A percentile compares a stretch with the other conserved stretches of the same genome.
These are phyloP conservation scores for Cyanocitta stelleri DNA, from an alignment of 2,113 vertebrate species.

Conservation along the genomic window DNA sequence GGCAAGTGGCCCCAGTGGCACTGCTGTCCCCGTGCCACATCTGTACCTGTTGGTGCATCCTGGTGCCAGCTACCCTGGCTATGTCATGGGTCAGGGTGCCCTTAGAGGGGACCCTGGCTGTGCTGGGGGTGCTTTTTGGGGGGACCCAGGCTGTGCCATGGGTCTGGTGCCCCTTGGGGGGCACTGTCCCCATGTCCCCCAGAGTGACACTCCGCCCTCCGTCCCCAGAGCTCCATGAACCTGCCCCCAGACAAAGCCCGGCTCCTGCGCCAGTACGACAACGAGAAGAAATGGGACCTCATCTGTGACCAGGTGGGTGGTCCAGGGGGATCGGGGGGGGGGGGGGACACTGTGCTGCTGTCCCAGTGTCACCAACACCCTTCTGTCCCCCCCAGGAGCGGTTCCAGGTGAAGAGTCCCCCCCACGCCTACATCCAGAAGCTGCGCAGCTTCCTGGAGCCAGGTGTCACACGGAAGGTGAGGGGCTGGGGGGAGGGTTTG, in stretches of 20 bases:
- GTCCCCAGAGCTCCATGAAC: conserved; percentile 94
- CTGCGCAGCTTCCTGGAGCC: conserved; percentile 91
- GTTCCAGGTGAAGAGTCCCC: conserved; percentile 96
- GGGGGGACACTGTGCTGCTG: background rate
- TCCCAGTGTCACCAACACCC: background rate
- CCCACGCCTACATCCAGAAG: conserved; percentile 95
- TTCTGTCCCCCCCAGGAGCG: conserved; percentile 76
- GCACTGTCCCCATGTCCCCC: background rate
- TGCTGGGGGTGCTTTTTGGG: background rate
- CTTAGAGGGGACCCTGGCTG: background rate
- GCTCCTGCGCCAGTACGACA: conserved; percentile 94
- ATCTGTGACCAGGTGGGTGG: conserved; percentile 92
- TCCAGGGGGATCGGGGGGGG: no score
- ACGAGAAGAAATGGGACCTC: conserved; percentile 98
- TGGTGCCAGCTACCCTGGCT: background rate
- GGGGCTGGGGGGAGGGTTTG: background rate
- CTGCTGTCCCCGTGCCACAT: background rate
- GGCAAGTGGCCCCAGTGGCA: background rate
- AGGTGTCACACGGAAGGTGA: conserved; percentile 89
- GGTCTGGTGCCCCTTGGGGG: background rate
- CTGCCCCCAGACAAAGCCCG: conserved; percentile 98
- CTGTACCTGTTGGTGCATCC: background rate
- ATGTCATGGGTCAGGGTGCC: background rate
- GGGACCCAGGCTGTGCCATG: background rate
- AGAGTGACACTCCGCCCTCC: background rate